Evolutionary conservation across 2,113 vertebrate genomes (phyloP).

Genomic region (Spilogale gracilis): DNA sequence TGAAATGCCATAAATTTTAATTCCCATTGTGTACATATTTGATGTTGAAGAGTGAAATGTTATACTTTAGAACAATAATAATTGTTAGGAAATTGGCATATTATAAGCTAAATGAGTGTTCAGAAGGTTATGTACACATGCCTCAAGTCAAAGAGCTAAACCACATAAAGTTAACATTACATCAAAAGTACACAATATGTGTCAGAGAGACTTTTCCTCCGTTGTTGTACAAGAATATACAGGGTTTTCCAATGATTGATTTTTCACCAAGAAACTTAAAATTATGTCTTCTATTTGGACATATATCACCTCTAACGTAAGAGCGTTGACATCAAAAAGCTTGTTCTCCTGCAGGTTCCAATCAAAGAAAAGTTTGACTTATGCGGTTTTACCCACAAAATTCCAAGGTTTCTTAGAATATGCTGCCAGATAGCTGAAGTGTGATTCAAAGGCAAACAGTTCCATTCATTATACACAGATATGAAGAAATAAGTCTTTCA

Average conservation of each 20-base stretch:
- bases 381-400: conserved; percentile 68
- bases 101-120: conserved; percentile 64
- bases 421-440: conserved; percentile 31
- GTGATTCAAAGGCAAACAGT: conserved; percentile 46
- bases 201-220: conserved; percentile 27
- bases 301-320: conserved; percentile 57
- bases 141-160: conserved; percentile 70
- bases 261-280: conserved; percentile 67
- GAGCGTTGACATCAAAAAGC: conserved; percentile 35
- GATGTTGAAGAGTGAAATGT: conserved; percentile 63
- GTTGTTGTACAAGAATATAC: conserved; percentile 23
- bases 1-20: conserved; percentile 66
- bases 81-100: conserved; percentile 72
- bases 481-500: conserved; percentile 28
- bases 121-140: conserved; percentile 65
- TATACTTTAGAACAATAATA: conserved; percentile 67
- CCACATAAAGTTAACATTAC: conserved; percentile 67
- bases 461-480: background rate
- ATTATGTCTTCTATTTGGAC: conserved; percentile 43
- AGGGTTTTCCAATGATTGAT: conserved; percentile 31
- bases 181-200: conserved; percentile 59
- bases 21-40: conserved; percentile 55
- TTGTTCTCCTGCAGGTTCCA: conserved; percentile 59
- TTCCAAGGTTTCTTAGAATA: conserved; percentile 51
- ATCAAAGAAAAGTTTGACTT: conserved; percentile 62